Evolutionary conservation across 2,113 vertebrate genomes (phyloP).

Genomic region (Candoia aspera): DNA sequence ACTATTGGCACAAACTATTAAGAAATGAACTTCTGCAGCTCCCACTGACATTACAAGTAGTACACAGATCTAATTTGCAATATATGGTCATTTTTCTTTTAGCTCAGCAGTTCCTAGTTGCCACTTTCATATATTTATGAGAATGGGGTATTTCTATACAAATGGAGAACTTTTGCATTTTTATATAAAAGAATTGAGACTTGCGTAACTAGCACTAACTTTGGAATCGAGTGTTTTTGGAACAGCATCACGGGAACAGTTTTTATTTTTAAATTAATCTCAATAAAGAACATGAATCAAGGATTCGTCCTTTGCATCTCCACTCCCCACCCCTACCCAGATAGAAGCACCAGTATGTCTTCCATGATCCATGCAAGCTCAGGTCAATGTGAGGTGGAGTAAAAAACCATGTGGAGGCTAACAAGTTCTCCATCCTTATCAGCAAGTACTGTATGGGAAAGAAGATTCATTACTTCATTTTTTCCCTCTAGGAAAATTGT

Average conservation of each 20-base stretch:
- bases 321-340: not conserved
- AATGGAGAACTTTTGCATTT: not conserved
- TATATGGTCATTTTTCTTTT: not conserved
- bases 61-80: not conserved
- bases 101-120: not conserved
- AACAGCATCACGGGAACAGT: not conserved
- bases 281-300: not conserved
- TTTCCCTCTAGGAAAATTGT: not conserved
- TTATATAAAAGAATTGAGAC: not conserved
- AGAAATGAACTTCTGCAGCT: not conserved
- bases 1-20: not conserved
- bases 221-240: not conserved
- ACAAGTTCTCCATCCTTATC: not conserved
- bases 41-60: not conserved
- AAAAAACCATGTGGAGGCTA: not conserved
- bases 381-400: not conserved
- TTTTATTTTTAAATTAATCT: not conserved
- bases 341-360: not conserved
- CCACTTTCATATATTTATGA: not conserved
- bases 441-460: not conserved
- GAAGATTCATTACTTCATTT: not conserved
- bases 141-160: not conserved
- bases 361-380: not conserved
- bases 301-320: not conserved
- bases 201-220: not conserved